Evolutionary conservation across 2,888 invertebrate genomes (phyloP).

Genomic region (Callyntrura sp.): DNA sequence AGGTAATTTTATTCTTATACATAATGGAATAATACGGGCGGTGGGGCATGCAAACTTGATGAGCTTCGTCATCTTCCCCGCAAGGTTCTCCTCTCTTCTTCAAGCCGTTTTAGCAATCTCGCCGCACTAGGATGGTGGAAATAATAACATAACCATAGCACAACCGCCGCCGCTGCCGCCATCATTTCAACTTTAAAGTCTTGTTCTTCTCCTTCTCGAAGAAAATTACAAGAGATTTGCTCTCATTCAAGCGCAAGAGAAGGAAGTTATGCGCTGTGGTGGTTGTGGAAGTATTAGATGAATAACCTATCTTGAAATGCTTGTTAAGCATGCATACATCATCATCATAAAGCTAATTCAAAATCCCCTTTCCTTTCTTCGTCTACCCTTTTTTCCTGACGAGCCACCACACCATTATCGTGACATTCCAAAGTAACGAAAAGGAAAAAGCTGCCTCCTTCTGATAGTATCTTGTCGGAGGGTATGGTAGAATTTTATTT

Average conservation of each 20-base stretch:
- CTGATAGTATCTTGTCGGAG: too few species aligned
- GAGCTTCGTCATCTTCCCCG: conserved; percentile 8
- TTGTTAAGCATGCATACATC: conserved; percentile 20
- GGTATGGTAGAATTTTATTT: background rate
- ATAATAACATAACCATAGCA: background rate
- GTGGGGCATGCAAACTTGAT: conserved; percentile 27
- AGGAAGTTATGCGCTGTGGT: background rate
- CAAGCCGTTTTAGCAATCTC: background rate
- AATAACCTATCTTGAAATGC: background rate
- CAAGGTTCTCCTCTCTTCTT: background rate
- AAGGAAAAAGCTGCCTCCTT: background rate
- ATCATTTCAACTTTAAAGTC: background rate
- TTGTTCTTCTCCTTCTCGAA: background rate
- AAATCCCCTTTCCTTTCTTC: too few species aligned
- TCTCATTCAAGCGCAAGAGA: conserved; percentile 1
- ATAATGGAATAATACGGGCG: background rate
- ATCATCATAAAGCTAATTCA: too few species aligned
- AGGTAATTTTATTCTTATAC: background rate
- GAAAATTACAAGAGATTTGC: conserved; percentile 30
- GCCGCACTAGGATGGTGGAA: background rate
- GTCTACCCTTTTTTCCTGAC: too few species aligned
- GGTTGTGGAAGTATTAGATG: background rate
- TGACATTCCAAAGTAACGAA: background rate
- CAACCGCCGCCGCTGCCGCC: background rate
- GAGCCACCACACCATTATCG: too few species aligned